Percentiles rank a stretch among this genome's conserved stretches.
Evolutionary conservation across 2,888 invertebrate genomes (phyloP).

Genomic region (Drosophila diplacantha): DNA sequence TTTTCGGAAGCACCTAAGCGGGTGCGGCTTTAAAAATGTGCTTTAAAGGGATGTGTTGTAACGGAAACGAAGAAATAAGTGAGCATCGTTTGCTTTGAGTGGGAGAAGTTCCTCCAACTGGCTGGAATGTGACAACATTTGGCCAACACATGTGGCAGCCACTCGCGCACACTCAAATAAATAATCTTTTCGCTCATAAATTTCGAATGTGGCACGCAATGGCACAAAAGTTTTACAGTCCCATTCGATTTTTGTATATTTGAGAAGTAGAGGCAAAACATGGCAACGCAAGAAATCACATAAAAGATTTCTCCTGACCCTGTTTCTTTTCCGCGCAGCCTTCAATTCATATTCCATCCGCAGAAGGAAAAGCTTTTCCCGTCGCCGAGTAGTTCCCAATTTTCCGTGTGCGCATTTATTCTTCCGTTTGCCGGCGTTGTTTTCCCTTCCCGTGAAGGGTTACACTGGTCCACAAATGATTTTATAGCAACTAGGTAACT

Average conservation of each 20-base stretch:
- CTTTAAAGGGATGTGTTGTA: slow-evolving; percentile 10
- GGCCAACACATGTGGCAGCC: slow-evolving; percentile 29
- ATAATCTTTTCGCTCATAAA: slow-evolving; percentile 71
- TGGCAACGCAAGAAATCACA: slow-evolving; percentile 59
- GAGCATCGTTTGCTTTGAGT: slow-evolving; percentile 19
- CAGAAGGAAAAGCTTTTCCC: slow-evolving; percentile 12
- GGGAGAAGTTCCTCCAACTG: slow-evolving; percentile 19
- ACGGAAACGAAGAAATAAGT: slow-evolving; percentile 16
- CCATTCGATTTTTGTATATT: slow-evolving; percentile 41
- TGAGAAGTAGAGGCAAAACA: slow-evolving; percentile 24
- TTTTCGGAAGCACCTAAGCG: background rate
- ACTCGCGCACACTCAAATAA: slow-evolving; percentile 49
- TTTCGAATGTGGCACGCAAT: slow-evolving; percentile 54
- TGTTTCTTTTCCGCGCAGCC: slow-evolving; percentile 19
- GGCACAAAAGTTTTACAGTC: slow-evolving; percentile 55
- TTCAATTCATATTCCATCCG: slow-evolving; percentile 42
- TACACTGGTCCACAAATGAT: slow-evolving; percentile 9
- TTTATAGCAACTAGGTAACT: background rate
- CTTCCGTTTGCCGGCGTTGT: slow-evolving; percentile 19
- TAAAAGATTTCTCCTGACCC: slow-evolving; percentile 61
- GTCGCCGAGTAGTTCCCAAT: slow-evolving; percentile 43
- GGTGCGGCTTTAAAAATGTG: slow-evolving; percentile 9
- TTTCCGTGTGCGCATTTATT: slow-evolving; percentile 34
- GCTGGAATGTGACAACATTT: slow-evolving; percentile 37
- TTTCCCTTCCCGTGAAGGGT: slow-evolving; percentile 1